Base-by-base conservation (phyloP, 30 jellyfish, hydroid and myxozoan genomes). In the Cassiopea xamachana region DNA sequence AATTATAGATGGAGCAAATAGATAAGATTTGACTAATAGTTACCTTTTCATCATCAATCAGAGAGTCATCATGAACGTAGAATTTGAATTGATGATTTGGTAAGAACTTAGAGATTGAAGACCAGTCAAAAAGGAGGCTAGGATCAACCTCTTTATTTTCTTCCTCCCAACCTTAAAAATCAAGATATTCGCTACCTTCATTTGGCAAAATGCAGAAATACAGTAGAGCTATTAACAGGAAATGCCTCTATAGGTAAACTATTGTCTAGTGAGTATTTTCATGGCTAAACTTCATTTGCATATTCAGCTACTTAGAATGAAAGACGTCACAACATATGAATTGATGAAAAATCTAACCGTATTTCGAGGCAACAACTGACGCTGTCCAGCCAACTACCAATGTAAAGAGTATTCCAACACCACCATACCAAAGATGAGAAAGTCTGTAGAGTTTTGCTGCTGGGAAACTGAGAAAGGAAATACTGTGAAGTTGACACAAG, bases 361-460 rank as follows among this genome's bases (percentile, higher is more conserved):
- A 82, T 82, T 45, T 46, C 39, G 39, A 27, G 39, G 90, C 68
- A 27, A 76, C 90, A 4, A 87, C 3, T 3, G 94, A 87, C 13
- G 55, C 94, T 1, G 77, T 47, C 94, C 89, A 87, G 58, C 94
- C 94, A 64, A 87, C 60, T 62, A 87, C n/a, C 46, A 87, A 14
- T 15, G 88, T 44, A 17, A 80, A 50, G 46, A 64, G 70, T 18
- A 84, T 84, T 16, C 94, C 94, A 77, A 87, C 80, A 1, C 73
- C 86, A 61, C 94, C 94, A 87, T 76, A 79, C 94, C 94, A 87
- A 46, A 74, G 48, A 59, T 76, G 83, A 1, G 94, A 87, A 77
- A 87, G 61, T 13, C 89, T 87, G 89, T 87, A 87, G 8, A 87
- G 77, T 39, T 77, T 76, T 12, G 94, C 94, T 73, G 81, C 39